A percentile compares a stretch with the other conserved stretches of the same genome.
Conservation (phyloP, 2,113 vertebrate genomes). For the Nerophis lumbriciformis region DNA sequence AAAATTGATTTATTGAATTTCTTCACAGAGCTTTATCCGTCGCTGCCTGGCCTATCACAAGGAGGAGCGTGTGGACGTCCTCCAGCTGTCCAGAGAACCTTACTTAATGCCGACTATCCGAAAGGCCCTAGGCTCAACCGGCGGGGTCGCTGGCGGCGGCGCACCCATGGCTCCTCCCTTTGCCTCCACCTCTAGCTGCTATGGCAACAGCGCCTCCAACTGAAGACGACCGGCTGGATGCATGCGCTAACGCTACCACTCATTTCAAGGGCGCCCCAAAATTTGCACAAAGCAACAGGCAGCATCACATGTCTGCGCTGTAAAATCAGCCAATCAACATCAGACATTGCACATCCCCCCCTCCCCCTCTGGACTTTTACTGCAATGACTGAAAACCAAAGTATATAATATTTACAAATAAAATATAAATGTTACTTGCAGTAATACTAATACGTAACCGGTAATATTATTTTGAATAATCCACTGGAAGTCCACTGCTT, state of each 20-base stretch:
- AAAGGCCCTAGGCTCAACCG: conserved; percentile 80
- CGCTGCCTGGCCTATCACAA: conserved; percentile 92
- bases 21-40: conserved; percentile 84
- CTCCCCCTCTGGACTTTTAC: background rate
- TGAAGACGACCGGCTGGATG: conserved; percentile 55
- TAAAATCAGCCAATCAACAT: conserved; percentile 9
- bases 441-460: too few relatives aligned
- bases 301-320: conserved; percentile 20
- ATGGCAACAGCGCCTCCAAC: conserved; percentile 89
- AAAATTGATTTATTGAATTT: too few relatives aligned
- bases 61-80: conserved; percentile 90
- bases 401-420: conserved; percentile 46
- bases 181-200: conserved; percentile 85
- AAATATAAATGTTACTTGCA: background rate
- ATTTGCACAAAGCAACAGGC: conserved; percentile 52
- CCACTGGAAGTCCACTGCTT: too few relatives aligned
- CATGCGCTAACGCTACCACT: conserved; percentile 54
- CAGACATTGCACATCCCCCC: conserved; percentile 1
- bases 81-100: conserved; percentile 87
- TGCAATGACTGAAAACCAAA: conserved; percentile 44
- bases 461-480: too few relatives aligned
- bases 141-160: conserved; percentile 67
- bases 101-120: conserved; percentile 91
- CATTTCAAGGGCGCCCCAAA: conserved; percentile 12
- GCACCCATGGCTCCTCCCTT: conserved; percentile 73